These are phyloP conservation scores for Manacus vitellinus DNA, from an alignment of 2,113 vertebrate species.

Conservation along the genomic window DNA sequence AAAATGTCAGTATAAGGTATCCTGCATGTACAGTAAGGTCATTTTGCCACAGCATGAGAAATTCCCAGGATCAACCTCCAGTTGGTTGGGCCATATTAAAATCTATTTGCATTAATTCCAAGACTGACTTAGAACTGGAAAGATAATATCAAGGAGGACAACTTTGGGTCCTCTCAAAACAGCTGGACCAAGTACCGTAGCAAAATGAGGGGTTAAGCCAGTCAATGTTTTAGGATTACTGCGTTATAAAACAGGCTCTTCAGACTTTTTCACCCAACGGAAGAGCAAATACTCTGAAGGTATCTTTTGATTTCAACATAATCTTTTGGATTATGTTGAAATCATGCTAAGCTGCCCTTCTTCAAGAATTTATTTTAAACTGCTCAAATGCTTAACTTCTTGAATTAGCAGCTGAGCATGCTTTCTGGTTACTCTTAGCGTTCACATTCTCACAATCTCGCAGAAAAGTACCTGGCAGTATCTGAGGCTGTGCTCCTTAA, in stretches of 20 bases:
- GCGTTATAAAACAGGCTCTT: background rate
- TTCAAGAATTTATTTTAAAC: conserved; percentile 27
- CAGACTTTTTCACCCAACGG: background rate
- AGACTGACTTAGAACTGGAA: background rate
- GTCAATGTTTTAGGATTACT: background rate
- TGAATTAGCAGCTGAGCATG: background rate
- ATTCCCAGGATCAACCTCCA: background rate
- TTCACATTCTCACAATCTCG: background rate
- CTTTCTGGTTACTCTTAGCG: background rate
- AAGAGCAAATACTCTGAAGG: background rate
- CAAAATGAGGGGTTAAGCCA: background rate
- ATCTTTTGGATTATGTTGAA: conserved; percentile 30
- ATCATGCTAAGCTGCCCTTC: background rate
- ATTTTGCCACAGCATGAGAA: background rate
- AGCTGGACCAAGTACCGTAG: background rate
- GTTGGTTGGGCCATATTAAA: background rate
- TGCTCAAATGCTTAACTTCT: background rate
- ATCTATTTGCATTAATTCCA: background rate
- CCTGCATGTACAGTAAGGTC: background rate
- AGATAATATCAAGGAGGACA: background rate
- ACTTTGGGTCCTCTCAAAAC: background rate
- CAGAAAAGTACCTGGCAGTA: background rate
- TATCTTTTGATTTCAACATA: background rate
- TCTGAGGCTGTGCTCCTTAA: background rate
- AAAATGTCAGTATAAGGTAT: background rate